Evolutionary conservation across 2,113 vertebrate species (phyloP).

Genomic region (Oreochromis tanganicae): DNA sequence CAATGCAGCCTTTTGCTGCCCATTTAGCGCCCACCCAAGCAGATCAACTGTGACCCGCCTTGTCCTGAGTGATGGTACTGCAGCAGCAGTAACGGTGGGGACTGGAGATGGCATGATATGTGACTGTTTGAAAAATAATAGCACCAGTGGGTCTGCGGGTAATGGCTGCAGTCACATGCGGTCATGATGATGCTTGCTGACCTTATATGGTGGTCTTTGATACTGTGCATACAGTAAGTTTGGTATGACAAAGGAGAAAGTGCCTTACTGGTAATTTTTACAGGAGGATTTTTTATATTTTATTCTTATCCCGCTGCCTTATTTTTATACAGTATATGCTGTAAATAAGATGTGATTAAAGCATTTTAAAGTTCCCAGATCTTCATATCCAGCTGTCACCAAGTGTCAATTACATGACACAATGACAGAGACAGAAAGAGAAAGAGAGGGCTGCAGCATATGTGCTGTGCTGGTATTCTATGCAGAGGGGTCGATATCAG

Average conservation of each 20-base stretch:
- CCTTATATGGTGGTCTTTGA: conserved; percentile 16
- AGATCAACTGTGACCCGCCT: conserved; percentile 46
- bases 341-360: neutral
- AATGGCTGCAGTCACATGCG: conserved; percentile 18
- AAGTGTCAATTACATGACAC: conserved; percentile 44
- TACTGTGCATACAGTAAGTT: neutral
- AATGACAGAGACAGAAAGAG: conserved; percentile 11
- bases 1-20: conserved; percentile 26
- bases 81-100: neutral
- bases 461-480: conserved; percentile 66
- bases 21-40: conserved; percentile 46
- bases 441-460: conserved; percentile 33
- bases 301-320: neutral
- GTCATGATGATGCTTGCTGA: conserved; percentile 15
- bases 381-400: conserved; percentile 54
- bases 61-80: neutral
- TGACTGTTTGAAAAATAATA: conserved; percentile 35
- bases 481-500: conserved; percentile 59
- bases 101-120: conserved; percentile 18
- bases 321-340: neutral
- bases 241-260: conserved; percentile 1
- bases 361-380: conserved; percentile 28
- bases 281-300: neutral
- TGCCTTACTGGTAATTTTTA: neutral
- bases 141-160: conserved; percentile 15